Percentiles rank a stretch among this genome's conserved stretches.
Conservation (phyloP, 2,113 vertebrate genomes). For the Carassius gibelio region DNA sequence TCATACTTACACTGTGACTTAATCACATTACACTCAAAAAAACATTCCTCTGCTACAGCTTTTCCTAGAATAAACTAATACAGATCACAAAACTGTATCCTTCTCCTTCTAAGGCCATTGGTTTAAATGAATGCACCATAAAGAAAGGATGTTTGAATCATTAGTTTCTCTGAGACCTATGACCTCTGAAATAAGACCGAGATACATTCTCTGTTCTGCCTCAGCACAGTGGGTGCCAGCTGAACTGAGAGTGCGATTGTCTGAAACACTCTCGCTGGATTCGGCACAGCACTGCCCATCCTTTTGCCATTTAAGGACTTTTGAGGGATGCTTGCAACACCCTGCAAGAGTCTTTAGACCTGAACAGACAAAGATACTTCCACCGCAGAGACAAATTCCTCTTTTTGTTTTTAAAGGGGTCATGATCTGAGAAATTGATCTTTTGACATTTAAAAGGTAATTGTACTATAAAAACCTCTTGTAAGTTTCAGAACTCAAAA, state of each 20-base stretch:
- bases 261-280: constrained; percentile 33
- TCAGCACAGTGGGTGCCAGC: constrained; percentile 6
- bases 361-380: constrained; percentile 43
- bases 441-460: no score
- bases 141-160: constrained; percentile 32
- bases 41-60: constrained; percentile 3
- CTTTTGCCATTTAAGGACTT: constrained; percentile 60
- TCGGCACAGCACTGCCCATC: constrained; percentile 31
- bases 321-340: constrained; percentile 43
- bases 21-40: constrained; percentile 11
- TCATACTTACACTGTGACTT: constrained; percentile 11
- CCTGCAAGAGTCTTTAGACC: constrained; percentile 24
- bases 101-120: constrained; percentile 16
- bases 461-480: no score
- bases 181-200: constrained; percentile 34
- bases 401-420: neutral
- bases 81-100: neutral
- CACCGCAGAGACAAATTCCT: constrained; percentile 6
- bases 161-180: constrained; percentile 1
- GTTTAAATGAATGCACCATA: constrained; percentile 41
- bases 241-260: constrained; percentile 20
- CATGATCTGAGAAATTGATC: no score
- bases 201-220: neutral
- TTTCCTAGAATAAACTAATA: constrained; percentile 7
- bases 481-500: no score